phyloP scores from a whole-genome alignment of 2,797 vertebrate genomes.

The Melanotaenia maccullochi region DNA sequence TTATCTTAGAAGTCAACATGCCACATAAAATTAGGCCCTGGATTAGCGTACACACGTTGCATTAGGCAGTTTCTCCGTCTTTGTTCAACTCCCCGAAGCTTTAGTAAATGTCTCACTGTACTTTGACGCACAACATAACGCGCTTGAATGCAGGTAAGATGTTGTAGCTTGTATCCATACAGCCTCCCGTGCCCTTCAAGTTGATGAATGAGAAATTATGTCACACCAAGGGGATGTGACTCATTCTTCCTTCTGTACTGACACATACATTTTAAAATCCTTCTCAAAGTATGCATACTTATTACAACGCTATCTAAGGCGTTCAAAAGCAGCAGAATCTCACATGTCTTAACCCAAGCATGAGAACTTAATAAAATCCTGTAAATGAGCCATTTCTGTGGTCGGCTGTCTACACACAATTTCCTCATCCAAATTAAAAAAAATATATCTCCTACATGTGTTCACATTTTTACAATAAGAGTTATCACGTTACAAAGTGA shows the following conservation, averaged over 20 bases:
- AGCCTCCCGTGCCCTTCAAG: neutral
- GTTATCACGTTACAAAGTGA: too few relatives aligned
- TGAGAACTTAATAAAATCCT: neutral
- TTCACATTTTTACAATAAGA: too few relatives aligned
- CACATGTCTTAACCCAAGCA: neutral
- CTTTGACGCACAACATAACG: neutral
- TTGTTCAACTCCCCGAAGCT: neutral
- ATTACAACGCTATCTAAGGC: neutral
- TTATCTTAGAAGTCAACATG: slow-evolving; percentile 16
- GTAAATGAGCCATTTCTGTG: neutral
- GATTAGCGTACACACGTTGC: neutral
- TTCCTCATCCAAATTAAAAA: too few relatives aligned
- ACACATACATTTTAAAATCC: neutral
- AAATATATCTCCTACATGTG: too few relatives aligned
- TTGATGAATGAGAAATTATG: neutral
- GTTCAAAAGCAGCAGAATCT: neutral
- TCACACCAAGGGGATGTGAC: neutral
- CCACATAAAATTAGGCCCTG: slow-evolving; percentile 7
- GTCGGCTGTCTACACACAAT: too few relatives aligned
- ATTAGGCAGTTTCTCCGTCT: neutral
- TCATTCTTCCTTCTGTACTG: neutral
- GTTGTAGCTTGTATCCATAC: neutral
- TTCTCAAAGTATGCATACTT: neutral
- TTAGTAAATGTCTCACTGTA: neutral
- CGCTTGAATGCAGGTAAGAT: neutral